These are phyloP conservation scores for Sebastes dallii DNA, from an alignment of 2,797 vertebrate species.

Conservation along the genomic window DNA sequence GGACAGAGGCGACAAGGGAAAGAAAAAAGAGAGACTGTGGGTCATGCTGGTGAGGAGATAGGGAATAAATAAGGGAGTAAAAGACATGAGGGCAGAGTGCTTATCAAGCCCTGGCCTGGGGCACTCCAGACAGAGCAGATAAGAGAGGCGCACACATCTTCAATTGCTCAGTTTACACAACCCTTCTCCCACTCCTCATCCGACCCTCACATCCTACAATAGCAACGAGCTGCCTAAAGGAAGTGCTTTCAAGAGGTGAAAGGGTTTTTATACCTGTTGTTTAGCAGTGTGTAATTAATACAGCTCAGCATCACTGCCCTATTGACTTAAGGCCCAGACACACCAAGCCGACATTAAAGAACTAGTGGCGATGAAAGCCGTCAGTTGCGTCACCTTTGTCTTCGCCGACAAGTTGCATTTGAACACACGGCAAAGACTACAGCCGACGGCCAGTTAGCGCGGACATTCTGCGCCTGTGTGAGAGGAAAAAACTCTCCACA, in stretches of 20 bases:
- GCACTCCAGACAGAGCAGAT: slow-evolving; percentile 61
- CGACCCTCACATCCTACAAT: slow-evolving; percentile 36
- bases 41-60: slow-evolving; percentile 63
- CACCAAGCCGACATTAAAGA: no score
- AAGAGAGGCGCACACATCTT: slow-evolving; percentile 54
- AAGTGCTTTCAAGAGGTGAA: slow-evolving; percentile 36
- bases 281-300: background rate
- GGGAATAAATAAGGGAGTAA: slow-evolving; percentile 48
- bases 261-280: background rate
- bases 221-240: slow-evolving; percentile 23
- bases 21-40: slow-evolving; percentile 5
- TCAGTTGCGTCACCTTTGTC: no score
- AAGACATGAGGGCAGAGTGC: slow-evolving; percentile 63
- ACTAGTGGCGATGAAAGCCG: no score
- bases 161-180: slow-evolving; percentile 64
- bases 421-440: no score
- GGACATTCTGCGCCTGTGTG: no score
- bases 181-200: slow-evolving; percentile 10
- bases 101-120: slow-evolving; percentile 57
- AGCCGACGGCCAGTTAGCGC: no score
- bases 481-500: no score
- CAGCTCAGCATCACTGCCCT: background rate
- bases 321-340: background rate
- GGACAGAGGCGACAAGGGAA: slow-evolving; percentile 21
- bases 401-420: no score